Evolutionary conservation across 92 coral and sea anemone genomes (phyloP), one percentile per base, ranked within the genome.

Genomic region (Epizoanthus ramosus): DNA sequence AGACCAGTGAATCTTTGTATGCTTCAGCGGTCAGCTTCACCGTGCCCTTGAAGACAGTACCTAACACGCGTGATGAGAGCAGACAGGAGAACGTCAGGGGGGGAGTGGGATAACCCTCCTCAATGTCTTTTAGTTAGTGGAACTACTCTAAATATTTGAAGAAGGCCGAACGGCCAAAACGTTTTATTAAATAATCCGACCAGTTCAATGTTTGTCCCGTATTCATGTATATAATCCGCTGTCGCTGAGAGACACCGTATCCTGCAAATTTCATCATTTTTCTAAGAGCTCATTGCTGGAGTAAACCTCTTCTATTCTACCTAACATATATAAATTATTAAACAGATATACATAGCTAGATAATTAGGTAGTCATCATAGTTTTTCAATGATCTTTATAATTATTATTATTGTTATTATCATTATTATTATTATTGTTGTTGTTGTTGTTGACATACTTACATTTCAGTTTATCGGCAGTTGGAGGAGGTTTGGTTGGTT

Each of bases 381-480:
- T 28, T 28, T 28, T 28, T 28, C 31, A 28, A 71, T 56, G 21
- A 18, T 10, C 45, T 5, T 31, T n/a, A 70, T 8, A 17, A 21
- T 56, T n/a, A 21, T 5, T 8, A 61, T 17, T 8, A 22, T 2
- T 5, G n/a, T 6, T 9, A 60, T 60, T n/a, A 24, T 31, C 0
- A 33, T 35, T 37, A 37, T 1, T 37, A 37, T 0, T 63, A 21
- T 63, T 61, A 21, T 21, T 61, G 18, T 18, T 60, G 25, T 61
- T 21, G 18, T 61, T 19, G 18, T 19, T n/a, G 18, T 6, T 37
- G 6, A 17, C 64, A 63, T 57, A 74, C 80, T 75, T 22, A 75
- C 80, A 75, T n/a, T 28, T 33, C 41, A 75, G 68, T 75, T 75
- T 75, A 31, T 75, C 80, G 13, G 80, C 66, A 75, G 80, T 57